phyloP scores from a whole-genome alignment of 2,888 invertebrate genomes.

The Drosophila crucigera region DNA sequence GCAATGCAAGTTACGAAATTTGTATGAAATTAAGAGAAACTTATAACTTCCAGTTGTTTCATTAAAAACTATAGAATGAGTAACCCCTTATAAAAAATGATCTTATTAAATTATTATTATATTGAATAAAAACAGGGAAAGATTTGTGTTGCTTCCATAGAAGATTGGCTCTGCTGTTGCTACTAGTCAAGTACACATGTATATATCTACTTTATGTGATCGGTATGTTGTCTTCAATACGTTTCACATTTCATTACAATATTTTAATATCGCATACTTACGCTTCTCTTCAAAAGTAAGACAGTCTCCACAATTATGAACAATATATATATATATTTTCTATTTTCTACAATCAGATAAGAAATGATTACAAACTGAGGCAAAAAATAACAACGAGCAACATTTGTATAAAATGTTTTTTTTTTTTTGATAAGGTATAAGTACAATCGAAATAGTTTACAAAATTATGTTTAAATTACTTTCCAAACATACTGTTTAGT shows the following conservation, averaged over 20 bases:
- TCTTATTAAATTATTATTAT: background rate
- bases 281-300: background rate
- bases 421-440: background rate
- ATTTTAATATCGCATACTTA: background rate
- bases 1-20: background rate
- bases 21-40: background rate
- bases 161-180: background rate
- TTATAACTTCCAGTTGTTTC: background rate
- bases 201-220: background rate
- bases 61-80: background rate
- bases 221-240: background rate
- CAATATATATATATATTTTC: background rate
- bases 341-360: background rate
- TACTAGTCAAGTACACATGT: background rate
- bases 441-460: background rate
- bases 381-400: background rate
- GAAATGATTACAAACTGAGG: background rate
- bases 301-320: background rate
- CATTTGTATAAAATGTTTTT: background rate
- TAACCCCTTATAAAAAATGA: background rate
- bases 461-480: background rate
- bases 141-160: background rate
- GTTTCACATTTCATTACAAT: background rate
- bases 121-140: background rate
- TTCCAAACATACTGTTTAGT: background rate